phyloP scores from a whole-genome alignment of 1,140 invertebrate genomes.

The Eupeodes corollae region DNA sequence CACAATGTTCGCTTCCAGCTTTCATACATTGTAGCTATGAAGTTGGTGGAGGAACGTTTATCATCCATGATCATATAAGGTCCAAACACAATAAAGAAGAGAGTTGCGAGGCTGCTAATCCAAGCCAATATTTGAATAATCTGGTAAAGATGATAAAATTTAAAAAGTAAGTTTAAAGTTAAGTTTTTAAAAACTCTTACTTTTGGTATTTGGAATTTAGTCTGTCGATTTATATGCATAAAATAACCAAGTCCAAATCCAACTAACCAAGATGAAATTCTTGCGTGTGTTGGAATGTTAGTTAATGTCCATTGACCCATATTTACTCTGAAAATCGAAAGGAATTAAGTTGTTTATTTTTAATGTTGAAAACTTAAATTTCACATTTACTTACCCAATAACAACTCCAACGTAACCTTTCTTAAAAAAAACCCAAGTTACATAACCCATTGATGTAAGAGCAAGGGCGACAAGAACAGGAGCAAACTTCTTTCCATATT shows the following conservation, averaged over 20 bases:
- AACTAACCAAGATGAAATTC: too few relatives aligned
- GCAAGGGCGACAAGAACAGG: not conserved
- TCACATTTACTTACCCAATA: not conserved
- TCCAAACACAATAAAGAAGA: not conserved
- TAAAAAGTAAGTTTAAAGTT: not conserved
- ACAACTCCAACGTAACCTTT: not conserved
- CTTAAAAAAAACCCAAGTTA: not conserved
- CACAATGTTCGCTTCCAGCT: conserved; percentile 36
- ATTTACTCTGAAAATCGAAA: not conserved
- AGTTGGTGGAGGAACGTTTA: not conserved
- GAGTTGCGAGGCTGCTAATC: not conserved
- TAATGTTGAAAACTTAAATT: not conserved
- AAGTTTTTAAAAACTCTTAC: not conserved
- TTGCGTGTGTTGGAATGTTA: too few relatives aligned
- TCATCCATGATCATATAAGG: not conserved
- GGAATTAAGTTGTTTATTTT: not conserved
- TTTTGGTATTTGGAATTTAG: not conserved
- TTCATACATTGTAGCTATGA: not conserved
- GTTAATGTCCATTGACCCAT: too few relatives aligned
- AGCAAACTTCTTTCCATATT: conserved; percentile 37
- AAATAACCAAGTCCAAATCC: not conserved
- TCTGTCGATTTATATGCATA: not conserved
- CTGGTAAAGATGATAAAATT: too few relatives aligned
- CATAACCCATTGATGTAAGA: not conserved
- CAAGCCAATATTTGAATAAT: too few relatives aligned